These are phyloP conservation scores for Monoplex corrugatus DNA, from an alignment of 2,888 invertebrate species.

Conservation along the genomic window DNA sequence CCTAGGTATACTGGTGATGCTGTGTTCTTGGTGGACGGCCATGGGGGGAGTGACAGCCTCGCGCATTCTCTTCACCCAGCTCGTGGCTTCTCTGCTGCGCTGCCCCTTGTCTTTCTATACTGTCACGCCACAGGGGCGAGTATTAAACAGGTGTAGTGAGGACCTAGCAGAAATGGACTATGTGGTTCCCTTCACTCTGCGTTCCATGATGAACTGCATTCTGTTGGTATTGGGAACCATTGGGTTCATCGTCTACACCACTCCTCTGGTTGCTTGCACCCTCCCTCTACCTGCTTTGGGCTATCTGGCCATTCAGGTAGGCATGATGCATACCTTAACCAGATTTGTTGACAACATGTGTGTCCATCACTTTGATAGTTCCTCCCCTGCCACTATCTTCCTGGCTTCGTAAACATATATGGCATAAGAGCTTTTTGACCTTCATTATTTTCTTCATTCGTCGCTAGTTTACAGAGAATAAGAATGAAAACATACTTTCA, in stretches of 20 bases:
- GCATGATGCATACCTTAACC: background rate
- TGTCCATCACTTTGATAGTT: background rate
- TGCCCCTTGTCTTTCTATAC: slow-evolving; percentile 73
- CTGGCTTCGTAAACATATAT: background rate
- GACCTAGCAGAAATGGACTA: slow-evolving; percentile 76
- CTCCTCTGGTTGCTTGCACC: slow-evolving; percentile 66
- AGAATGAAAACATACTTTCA: background rate
- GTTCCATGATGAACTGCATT: slow-evolving; percentile 76
- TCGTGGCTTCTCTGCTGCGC: slow-evolving; percentile 78
- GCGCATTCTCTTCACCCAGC: slow-evolving; percentile 73
- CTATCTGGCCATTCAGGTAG: slow-evolving; percentile 76
- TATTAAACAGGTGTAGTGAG: slow-evolving; percentile 80
- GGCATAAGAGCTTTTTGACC: background rate
- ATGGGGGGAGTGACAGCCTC: slow-evolving; percentile 81
- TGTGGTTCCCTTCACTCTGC: slow-evolving; percentile 75
- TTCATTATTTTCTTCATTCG: background rate
- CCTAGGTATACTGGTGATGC: slow-evolving; percentile 69
- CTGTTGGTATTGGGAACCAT: slow-evolving; percentile 63
- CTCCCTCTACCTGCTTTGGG: slow-evolving; percentile 68
- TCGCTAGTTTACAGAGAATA: background rate
- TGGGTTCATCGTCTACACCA: slow-evolving; percentile 66
- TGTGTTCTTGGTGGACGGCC: slow-evolving; percentile 74
- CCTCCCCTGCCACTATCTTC: background rate
- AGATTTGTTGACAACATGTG: background rate
- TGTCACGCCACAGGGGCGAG: slow-evolving; percentile 81